Evolutionary conservation across 2,797 vertebrate species (phyloP).

Genomic region (Gambusia yucatana): DNA sequence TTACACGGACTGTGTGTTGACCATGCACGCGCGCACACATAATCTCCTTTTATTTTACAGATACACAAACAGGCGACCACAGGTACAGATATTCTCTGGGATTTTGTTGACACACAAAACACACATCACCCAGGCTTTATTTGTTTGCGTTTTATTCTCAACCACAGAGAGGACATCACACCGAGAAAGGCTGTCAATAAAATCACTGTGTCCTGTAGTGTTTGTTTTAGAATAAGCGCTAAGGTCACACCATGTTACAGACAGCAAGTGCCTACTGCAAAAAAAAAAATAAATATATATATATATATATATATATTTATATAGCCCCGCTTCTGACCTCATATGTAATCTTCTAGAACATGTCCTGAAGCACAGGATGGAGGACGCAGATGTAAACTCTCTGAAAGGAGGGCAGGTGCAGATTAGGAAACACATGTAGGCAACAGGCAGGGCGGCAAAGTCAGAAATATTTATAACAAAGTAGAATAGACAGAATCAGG

Average conservation of each 20-base stretch:
- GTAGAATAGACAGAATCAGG: not conserved
- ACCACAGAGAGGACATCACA: constrained; percentile 66
- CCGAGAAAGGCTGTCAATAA: constrained; percentile 71
- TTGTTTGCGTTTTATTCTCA: constrained; percentile 71
- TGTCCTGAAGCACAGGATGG: constrained; percentile 12
- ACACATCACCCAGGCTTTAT: constrained; percentile 59
- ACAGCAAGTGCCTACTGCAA: constrained; percentile 40
- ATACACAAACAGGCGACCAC: constrained; percentile 10
- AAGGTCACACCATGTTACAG: constrained; percentile 66
- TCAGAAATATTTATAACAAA: not conserved
- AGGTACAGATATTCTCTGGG: constrained; percentile 43
- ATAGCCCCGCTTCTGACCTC: constrained; percentile 36
- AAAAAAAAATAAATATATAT: constrained; percentile 39
- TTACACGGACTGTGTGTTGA: constrained; percentile 44
- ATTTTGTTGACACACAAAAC: constrained; percentile 51
- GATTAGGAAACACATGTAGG: constrained; percentile 7
- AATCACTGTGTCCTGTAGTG: constrained; percentile 62
- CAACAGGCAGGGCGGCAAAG: not conserved
- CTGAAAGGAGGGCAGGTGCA: constrained; percentile 3
- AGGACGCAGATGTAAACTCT: constrained; percentile 14
- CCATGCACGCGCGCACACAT: constrained; percentile 11
- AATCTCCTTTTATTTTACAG: constrained; percentile 30
- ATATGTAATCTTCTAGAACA: constrained; percentile 22
- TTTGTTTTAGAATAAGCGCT: constrained; percentile 72
- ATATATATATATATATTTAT: not conserved